Evolutionary conservation across 2,888 invertebrate genomes (phyloP), one percentile per base, ranked within the genome.

Genomic region (Patella depressa): DNA sequence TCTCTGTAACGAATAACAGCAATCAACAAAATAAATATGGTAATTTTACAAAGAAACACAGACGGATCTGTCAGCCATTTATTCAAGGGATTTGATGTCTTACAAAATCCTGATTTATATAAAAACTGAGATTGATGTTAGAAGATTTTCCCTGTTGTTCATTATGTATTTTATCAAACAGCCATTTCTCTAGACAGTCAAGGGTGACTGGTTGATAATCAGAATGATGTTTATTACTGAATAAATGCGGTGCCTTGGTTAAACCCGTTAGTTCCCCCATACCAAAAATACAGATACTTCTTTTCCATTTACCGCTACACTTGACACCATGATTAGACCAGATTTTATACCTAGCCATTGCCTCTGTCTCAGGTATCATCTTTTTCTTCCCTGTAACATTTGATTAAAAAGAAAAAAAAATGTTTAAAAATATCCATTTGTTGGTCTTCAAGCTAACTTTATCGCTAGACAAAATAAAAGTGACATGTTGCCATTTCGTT

Each of bases 151-250:
- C 53, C 3, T 53, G 11, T 9, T 45, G n/a, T 53, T 72, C 72
- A 12, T 34, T 53, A 14, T 72, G 11, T n/a, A 72, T 72, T 72
- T 72, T 72, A 5, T n/a, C 9, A 19, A 29, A 45, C 4, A 45
- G 53, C 76, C 76, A 76, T 29, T 29, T 19, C 45, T 72, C 76
- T 14, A 76, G 29, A 71, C 76, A 76, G 59, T 57, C 71, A 55
- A 53, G 71, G 12, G 71, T 57, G 24, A 71, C n/a, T 7, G 29
- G 65, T 19, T 53, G 59, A 29, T 53, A 75, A 29, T 19, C 15
- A 19, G 19, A 34, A 17, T n/a, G n/a, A n/a, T 70, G 70, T n/a
- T 75, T 75, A 54, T 75, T 75, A 19, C 70, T 71, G 45, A 76
- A 76, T 19, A 76, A n/a, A 29, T 76, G 71, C 2, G 24, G 54